Base-by-base conservation (phyloP, 2,113 vertebrate genomes). In the Macquaria ambigua region DNA sequence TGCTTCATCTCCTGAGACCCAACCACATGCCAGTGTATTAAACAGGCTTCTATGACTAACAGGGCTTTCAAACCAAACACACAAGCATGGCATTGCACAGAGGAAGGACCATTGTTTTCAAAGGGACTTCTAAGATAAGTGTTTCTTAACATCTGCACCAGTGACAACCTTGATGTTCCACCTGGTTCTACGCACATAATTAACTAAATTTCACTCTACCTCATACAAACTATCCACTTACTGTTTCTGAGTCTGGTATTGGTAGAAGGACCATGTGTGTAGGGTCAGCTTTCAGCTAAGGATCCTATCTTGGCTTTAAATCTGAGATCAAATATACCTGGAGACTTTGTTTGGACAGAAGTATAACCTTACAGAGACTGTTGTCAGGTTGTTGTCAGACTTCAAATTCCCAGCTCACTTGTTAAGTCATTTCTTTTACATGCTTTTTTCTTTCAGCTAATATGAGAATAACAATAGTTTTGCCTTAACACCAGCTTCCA, bases 21-120 rank as follows among this genome's bases (percentile, higher is more conserved):
- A 37, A 71, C 53, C 88, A 80, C 87, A 87, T 86, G 28, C 61
- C 85, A 85, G 63, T 63, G 82, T 77, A 71, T 87, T 89, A 90
- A 89, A 87, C 71, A 46, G 48, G 74, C 43, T 79, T 73, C 50
- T 69, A 6, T 75, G 76, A 76, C 61, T 76, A 79, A 84, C 77
- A 46, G 34, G 75, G 66, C 81, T 64, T 70, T 68, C 48, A 66
- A 55, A 53, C 23, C 76, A 55, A 81, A 68, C 59, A 53, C 74
- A 70, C 59, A 53, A 66, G 69, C 52, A 11, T 39, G n/a, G 39
- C 50, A 0, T 5, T 68, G 50, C n/a, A 59, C 48, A 12, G n/a
- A 82, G 62, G 5, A 55, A 34, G 39, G 16, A 31, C n/a, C 34
- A 37, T 80, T n/a, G 25, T 80, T 74, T 83, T 67, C 21, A 74